Conservation (phyloP, 2,888 invertebrate species). For the Bugulina stolonifera region DNA sequence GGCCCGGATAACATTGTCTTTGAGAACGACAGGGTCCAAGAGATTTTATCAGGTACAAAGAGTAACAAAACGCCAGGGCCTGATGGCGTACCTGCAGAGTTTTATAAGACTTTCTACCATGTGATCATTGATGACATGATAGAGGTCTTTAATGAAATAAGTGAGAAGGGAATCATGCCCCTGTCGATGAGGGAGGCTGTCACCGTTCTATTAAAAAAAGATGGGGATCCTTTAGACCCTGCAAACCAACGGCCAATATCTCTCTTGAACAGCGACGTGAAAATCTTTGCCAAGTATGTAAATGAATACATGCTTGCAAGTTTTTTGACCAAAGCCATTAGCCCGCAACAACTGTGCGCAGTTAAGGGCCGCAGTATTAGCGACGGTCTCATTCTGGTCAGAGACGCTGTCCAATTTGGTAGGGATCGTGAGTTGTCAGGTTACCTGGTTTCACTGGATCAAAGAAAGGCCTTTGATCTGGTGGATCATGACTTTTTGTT, state of each 20-base stretch:
- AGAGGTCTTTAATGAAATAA: neutral
- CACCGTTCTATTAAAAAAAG: neutral
- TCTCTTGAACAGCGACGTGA: neutral
- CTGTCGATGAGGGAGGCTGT: neutral
- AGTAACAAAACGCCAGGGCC: neutral
- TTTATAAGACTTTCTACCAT: neutral
- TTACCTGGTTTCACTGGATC: too few species aligned
- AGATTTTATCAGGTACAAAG: neutral
- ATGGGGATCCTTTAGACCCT: neutral
- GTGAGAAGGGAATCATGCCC: neutral
- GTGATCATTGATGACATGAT: neutral
- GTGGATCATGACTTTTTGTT: too few species aligned
- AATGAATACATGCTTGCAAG: neutral
- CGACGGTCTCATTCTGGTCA: neutral
- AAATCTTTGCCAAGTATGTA: slow-evolving; percentile 1
- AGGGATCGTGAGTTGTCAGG: too few species aligned
- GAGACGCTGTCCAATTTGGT: neutral
- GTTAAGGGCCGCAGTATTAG: neutral
- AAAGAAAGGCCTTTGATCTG: too few species aligned
- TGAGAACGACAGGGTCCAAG: neutral
- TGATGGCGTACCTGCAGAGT: slow-evolving; percentile 5
- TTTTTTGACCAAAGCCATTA: neutral
- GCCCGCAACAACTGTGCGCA: neutral
- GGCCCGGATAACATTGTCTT: neutral
- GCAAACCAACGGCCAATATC: neutral